phyloP scores from a whole-genome alignment of 2,797 vertebrate genomes.

The Octomys mimax region DNA sequence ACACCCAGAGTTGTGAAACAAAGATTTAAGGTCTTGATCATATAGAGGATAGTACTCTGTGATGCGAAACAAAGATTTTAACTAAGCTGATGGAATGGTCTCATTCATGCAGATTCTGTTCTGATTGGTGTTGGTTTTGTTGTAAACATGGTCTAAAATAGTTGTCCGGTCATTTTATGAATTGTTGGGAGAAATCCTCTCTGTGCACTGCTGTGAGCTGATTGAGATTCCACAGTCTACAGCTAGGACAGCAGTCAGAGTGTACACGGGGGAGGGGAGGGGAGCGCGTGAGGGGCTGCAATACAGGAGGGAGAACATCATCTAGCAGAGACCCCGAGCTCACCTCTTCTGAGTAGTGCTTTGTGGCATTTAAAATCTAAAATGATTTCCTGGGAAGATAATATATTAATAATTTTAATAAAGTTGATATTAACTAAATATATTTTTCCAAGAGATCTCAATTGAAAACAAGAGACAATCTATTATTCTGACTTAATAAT shows the following conservation, averaged over 20 bases:
- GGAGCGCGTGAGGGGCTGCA: neutral
- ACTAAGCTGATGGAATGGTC: neutral
- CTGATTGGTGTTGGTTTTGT: neutral
- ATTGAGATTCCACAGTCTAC: neutral
- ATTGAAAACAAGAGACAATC: neutral
- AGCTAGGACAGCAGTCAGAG: neutral
- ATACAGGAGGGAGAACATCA: neutral
- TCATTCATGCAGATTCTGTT: neutral
- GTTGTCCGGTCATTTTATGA: fast-evolving
- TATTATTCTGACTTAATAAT: neutral
- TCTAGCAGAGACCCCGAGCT: neutral
- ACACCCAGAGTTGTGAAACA: neutral
- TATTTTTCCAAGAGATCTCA: neutral
- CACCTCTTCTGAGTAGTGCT: neutral
- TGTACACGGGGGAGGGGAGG: neutral
- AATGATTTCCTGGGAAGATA: neutral
- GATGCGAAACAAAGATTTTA: neutral
- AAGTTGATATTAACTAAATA: neutral
- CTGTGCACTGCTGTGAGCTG: neutral
- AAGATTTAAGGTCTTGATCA: no score
- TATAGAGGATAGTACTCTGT: no score
- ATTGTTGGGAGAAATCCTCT: neutral
- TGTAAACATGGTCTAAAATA: neutral
- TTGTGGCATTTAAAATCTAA: neutral
- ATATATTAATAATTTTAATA: neutral